Evolutionary conservation across 2,797 vertebrate genomes (phyloP).

Genomic region (Halcyon chelicuti): DNA sequence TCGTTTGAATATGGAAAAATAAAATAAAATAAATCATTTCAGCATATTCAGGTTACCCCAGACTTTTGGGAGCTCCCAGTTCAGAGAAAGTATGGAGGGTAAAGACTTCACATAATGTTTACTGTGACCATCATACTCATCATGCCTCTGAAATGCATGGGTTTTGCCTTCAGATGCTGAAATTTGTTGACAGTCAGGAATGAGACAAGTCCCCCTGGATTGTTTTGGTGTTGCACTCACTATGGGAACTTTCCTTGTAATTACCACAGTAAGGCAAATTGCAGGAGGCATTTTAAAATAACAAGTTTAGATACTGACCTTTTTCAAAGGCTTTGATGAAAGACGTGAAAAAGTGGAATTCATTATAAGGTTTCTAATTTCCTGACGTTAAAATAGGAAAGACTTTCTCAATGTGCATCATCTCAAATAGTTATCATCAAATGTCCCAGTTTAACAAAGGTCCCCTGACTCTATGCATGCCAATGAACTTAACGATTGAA

Average conservation of each 20-base stretch:
- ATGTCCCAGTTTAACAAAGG: conserved; percentile 45
- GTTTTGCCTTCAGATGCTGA: not conserved
- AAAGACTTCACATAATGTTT: not conserved
- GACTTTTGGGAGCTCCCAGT: not conserved
- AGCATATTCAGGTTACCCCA: not conserved
- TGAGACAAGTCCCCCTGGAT: not conserved
- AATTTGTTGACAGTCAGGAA: not conserved
- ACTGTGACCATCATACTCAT: conserved; percentile 9
- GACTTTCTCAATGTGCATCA: conserved; percentile 29
- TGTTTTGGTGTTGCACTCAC: not conserved
- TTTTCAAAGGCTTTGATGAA: conserved; percentile 55
- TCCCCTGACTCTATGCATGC: conserved; percentile 25
- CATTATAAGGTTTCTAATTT: conserved; percentile 70
- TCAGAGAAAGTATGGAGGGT: conserved; percentile 33
- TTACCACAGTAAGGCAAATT: conserved; percentile 10
- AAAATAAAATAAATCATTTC: not conserved
- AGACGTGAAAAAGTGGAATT: conserved; percentile 50
- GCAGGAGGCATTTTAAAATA: conserved; percentile 14
- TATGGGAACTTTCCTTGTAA: not conserved
- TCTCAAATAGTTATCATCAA: not conserved
- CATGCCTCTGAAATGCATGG: not conserved
- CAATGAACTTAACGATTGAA: conserved; percentile 39
- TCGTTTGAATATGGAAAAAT: not conserved
- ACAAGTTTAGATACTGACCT: conserved; percentile 50
- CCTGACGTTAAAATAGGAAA: conserved; percentile 54